A percentile compares a stretch with the other conserved stretches of the same genome.
Evolutionary conservation across 1,140 invertebrate species (phyloP).

Genomic region (Oryctes rhinoceros): DNA sequence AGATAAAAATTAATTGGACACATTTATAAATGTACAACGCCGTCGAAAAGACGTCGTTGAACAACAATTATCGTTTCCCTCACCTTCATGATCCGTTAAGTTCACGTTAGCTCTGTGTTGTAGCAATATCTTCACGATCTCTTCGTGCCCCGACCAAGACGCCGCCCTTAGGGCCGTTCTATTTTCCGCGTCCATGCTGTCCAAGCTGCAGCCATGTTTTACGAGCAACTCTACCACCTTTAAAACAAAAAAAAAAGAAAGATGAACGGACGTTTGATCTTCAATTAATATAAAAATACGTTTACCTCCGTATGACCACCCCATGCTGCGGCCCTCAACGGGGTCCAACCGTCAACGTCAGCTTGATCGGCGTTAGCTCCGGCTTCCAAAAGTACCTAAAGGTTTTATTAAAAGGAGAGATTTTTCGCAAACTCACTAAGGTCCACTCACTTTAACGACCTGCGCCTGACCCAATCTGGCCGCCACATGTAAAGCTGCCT

Average conservation of each 20-base stretch:
- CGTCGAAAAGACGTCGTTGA: background rate
- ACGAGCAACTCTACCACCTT: conserved; percentile 85
- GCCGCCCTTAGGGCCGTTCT: conserved; percentile 77
- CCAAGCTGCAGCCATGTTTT: conserved; percentile 80
- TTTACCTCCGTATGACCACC: conserved; percentile 87
- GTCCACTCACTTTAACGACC: conserved; percentile 68
- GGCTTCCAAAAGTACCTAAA: conserved; percentile 70
- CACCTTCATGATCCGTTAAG: conserved; percentile 69
- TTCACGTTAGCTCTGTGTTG: conserved; percentile 74
- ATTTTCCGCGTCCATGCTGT: conserved; percentile 80
- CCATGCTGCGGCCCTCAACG: conserved; percentile 88
- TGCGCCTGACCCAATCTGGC: conserved; percentile 82
- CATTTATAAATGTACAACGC: too few relatives aligned
- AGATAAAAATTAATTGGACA: too few relatives aligned
- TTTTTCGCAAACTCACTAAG: too few relatives aligned
- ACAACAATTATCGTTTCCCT: conserved; percentile 46
- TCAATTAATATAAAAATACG: background rate
- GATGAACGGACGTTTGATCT: background rate
- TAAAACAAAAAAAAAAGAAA: background rate
- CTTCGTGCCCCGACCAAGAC: conserved; percentile 85
- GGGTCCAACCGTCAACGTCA: conserved; percentile 90
- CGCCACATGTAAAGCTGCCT: conserved; percentile 84
- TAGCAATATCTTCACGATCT: conserved; percentile 80
- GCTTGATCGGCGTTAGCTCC: conserved; percentile 83
- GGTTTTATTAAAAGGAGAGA: background rate